These are phyloP conservation scores for Eupithecia subumbrata DNA, from an alignment of 2,888 invertebrate species.

Conservation along the genomic window DNA sequence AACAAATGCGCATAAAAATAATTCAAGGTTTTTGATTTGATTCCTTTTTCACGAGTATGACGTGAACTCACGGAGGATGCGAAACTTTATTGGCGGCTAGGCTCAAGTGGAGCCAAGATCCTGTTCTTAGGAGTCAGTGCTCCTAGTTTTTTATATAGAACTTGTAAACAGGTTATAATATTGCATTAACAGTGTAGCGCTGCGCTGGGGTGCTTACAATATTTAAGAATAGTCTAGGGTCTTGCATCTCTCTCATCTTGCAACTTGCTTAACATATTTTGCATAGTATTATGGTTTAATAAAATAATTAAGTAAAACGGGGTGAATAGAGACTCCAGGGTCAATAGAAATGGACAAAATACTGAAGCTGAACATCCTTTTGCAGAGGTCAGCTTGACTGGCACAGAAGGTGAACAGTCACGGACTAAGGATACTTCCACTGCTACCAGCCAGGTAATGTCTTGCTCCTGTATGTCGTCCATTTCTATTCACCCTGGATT, in stretches of 20 bases:
- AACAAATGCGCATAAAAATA: conserved; percentile 21
- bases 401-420: too few relatives aligned
- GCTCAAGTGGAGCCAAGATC: neutral
- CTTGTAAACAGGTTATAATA: conserved; percentile 27
- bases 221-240: neutral
- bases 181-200: conserved; percentile 14
- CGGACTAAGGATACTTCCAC: too few relatives aligned
- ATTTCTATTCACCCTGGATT: too few relatives aligned
- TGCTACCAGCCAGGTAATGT: too few relatives aligned
- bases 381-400: too few relatives aligned
- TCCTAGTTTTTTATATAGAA: conserved; percentile 18
- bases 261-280: neutral
- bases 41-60: conserved; percentile 15
- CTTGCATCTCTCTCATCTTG: too few relatives aligned
- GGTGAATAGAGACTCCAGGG: too few relatives aligned
- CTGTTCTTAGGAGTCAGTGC: conserved; percentile 14
- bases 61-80: conserved; percentile 9
- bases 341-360: too few relatives aligned
- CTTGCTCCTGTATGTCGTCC: too few relatives aligned
- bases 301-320: too few relatives aligned
- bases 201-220: neutral
- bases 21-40: conserved; percentile 28
- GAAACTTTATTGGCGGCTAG: conserved; percentile 13
- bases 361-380: too few relatives aligned
- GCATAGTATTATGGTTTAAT: neutral